Base-by-base conservation (phyloP, 92 coral and sea anemone genomes). In the Heliopora coerulea region DNA sequence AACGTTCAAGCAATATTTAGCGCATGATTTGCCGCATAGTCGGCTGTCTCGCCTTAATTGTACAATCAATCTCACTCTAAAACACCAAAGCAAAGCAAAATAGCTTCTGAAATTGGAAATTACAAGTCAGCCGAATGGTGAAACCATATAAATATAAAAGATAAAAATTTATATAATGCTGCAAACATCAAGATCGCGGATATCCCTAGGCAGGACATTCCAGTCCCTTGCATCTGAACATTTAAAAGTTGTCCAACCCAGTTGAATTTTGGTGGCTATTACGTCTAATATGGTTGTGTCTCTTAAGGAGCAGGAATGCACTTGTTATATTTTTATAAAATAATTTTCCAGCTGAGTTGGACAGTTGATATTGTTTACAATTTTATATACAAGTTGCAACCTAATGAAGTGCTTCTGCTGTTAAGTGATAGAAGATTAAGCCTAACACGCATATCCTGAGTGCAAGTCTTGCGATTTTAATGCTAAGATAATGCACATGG, bases 151-250 rank as follows among this genome's bases (percentile, higher is more conserved):
- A 4, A 37, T 11, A 37, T 37, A 4, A 37, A 37, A 37, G 4
- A 4, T 37, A 4, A 37, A 37, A 37, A 37, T 37, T 46, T 46
- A 46, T 8, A 10, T 7, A 6, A 46, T 15, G n/a, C 52, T 46
- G n/a, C 52, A 46, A 6, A 46, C 52, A 46, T 46, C 14, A 74
- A 24, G 10, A 14, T 72, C 79, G 3, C 68, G 78, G 3, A 82
- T 26, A 49, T 65, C 69, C 54, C 59, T 82, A 18, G 82, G 82
- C 33, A 77, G 44, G 19, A 41, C 26, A 32, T 73, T 80, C 78
- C 86, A 82, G 50, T 49, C 82, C 29, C 48, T 65, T 1, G 83
- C 83, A 6, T 78, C 79, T 35, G 68, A 54, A 62, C 68, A 76
- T 49, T 65, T 20, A 41, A 82, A 75, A 26, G 82, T 64, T 15